A percentile compares a stretch with the other conserved stretches of the same genome.
phyloP scores from a whole-genome alignment of 2,113 vertebrate species.

The Gnathonemus echidnorhynchus region DNA sequence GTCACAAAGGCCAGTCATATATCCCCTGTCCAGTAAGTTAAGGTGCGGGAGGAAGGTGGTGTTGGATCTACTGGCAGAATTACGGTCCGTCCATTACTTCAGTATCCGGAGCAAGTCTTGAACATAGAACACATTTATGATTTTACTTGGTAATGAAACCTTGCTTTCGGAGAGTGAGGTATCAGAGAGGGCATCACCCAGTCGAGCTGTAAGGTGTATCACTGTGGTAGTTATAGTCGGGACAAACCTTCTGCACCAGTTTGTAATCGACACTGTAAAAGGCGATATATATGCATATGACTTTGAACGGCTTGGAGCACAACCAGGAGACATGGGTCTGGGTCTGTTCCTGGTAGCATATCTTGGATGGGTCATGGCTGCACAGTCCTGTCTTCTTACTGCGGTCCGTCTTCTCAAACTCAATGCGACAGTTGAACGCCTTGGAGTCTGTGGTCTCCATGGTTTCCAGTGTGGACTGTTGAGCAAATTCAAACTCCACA shows the following conservation, averaged over 20 bases:
- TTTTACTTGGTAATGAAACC: not conserved
- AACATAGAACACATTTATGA: not conserved
- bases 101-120: not conserved
- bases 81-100: not conserved
- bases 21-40: not conserved
- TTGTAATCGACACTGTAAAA: constrained; percentile 98
- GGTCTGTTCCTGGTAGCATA: constrained; percentile 97
- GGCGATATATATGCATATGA: constrained; percentile 98
- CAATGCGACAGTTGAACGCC: constrained; percentile 95
- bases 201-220: constrained; percentile 94
- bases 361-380: constrained; percentile 82
- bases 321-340: constrained; percentile 99
- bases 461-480: constrained; percentile 87
- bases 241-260: constrained; percentile 98
- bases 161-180: constrained; percentile 16
- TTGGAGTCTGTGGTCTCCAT: constrained; percentile 97
- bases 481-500: constrained; percentile 87
- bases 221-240: constrained; percentile 98
- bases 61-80: not conserved
- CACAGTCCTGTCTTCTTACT: constrained; percentile 95
- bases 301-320: constrained; percentile 97
- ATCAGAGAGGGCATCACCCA: constrained; percentile 63
- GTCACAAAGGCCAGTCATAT: not conserved
- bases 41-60: not conserved
- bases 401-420: constrained; percentile 96